Conservation (phyloP, 2,888 invertebrate genomes). For the Podabrus alpinus region DNA sequence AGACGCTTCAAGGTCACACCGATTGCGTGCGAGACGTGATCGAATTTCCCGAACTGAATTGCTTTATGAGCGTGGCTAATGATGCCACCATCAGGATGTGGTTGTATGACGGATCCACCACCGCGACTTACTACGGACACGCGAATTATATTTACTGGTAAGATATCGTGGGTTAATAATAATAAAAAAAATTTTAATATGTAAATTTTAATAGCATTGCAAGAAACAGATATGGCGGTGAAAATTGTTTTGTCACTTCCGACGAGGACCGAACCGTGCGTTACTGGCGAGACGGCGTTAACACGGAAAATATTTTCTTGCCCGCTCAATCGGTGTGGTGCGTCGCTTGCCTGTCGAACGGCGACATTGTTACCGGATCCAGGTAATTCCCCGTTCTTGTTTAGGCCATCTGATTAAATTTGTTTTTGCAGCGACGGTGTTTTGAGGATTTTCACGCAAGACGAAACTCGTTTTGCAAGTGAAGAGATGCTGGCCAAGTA, state of each 20-base stretch:
- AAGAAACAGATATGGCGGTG: conserved; percentile 60
- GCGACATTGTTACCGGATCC: conserved; percentile 86
- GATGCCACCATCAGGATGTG: conserved; percentile 88
- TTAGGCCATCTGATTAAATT: background rate
- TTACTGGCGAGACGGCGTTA: conserved; percentile 73
- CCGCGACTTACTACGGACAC: conserved; percentile 80
- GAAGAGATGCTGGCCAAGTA: conserved; percentile 65
- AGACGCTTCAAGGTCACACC: conserved; percentile 77
- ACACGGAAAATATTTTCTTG: conserved; percentile 69
- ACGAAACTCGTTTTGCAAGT: conserved; percentile 71
- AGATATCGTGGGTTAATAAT: background rate
- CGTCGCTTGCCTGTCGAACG: conserved; percentile 78
- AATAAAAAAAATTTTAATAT: background rate
- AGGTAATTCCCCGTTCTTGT: conserved; percentile 38
- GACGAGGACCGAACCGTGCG: conserved; percentile 89
- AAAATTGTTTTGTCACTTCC: conserved; percentile 73
- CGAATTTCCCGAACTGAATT: conserved; percentile 66
- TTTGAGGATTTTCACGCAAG: conserved; percentile 82
- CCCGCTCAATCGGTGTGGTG: conserved; percentile 92
- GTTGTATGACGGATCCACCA: conserved; percentile 78
- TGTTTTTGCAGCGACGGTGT: conserved; percentile 77
- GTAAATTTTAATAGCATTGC: conserved; percentile 57
- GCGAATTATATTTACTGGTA: conserved; percentile 81
- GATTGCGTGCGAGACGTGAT: conserved; percentile 89
- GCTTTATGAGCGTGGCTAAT: conserved; percentile 90